Base-by-base conservation (phyloP, 2,797 vertebrate species). In the Trichosurus vulpecula region DNA sequence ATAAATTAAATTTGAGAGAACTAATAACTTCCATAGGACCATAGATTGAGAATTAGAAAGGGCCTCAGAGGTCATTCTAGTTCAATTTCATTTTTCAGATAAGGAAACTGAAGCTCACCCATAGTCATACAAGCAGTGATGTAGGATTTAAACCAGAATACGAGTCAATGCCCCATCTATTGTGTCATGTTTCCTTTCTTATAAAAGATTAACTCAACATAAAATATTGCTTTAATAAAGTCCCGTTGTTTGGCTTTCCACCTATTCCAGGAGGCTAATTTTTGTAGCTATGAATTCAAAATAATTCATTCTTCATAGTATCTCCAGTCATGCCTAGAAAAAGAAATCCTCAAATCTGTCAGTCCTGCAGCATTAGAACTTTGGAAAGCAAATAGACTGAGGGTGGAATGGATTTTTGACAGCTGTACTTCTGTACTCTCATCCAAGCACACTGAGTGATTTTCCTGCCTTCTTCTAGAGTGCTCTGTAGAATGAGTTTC, bases 401-500 rank as follows among this genome's bases (percentile, higher is more conserved):
- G 53, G 94, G 53, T 0, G 52, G 54, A 90, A 94, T 95, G 61
- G 4, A 74, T 52, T 94, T 58, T 95, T 31, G 47, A 14, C 74
- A 54, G 41, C 87, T 94, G 47, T 57, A 16, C 8, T 52, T 10
- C 54, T 53, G 29, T 56, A 14, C 5, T 52, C 47, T 51, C 52
- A 13, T 93, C 91, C 57, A 47, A 89, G 52, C 51, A 31, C 51
- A 29, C 41, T 54, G 47, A 92, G 22, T 91, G 93, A 55, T 41
- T 92, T 74, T 90, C 47, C 52, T 29, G 87, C 11, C 41, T 92
- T 66, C 87, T 53, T 54, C 41, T 12, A 91, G 93, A 96, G 74
- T 25, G 31, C 91, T 96, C 95, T 91, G 52, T 16, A 12, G 91
- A 35, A 41, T 61, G 52, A 94, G 96, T 97, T 97, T 97, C 96